phyloP scores from a whole-genome alignment of 2,888 invertebrate species.

The Hirudinaria manillensis region DNA sequence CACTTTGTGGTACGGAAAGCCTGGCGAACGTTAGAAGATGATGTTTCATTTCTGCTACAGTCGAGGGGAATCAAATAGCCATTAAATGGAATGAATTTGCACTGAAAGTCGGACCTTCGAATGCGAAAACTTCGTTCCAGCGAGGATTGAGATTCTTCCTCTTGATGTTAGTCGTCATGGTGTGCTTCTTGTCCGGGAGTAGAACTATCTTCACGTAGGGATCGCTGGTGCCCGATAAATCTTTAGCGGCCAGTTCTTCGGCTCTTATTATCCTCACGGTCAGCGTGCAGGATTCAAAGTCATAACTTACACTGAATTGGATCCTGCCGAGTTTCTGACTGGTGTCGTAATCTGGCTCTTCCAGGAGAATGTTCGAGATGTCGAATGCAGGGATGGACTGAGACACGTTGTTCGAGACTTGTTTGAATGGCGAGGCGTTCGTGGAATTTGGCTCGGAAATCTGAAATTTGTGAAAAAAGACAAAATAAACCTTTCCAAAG shows the following conservation, averaged over 20 bases:
- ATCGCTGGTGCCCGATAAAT: slow-evolving; percentile 52
- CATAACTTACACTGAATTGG: slow-evolving; percentile 34
- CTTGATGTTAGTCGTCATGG: slow-evolving; percentile 53
- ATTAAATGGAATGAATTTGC: background rate
- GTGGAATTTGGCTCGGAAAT: slow-evolving; percentile 25
- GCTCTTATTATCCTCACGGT: slow-evolving; percentile 47
- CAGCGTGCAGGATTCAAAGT: slow-evolving; percentile 33
- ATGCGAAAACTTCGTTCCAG: slow-evolving; percentile 54
- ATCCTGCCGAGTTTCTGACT: slow-evolving; percentile 29
- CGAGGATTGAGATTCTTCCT: slow-evolving; percentile 52
- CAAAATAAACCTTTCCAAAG: background rate
- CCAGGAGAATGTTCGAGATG: slow-evolving; percentile 15
- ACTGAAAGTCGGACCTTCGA: slow-evolving; percentile 55
- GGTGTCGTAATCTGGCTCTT: slow-evolving; percentile 27
- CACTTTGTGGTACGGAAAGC: slow-evolving; percentile 53
- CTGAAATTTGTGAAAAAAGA: background rate
- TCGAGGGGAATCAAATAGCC: background rate
- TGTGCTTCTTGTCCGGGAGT: slow-evolving; percentile 48
- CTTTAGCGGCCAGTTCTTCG: slow-evolving; percentile 49
- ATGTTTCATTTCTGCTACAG: background rate
- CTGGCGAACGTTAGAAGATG: slow-evolving; percentile 36
- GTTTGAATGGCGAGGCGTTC: slow-evolving; percentile 25
- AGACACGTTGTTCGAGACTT: background rate
- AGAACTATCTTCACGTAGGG: slow-evolving; percentile 52
- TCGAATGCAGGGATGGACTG: slow-evolving; percentile 1